Evolutionary conservation across 2,797 vertebrate genomes (phyloP).

Genomic region (Ataeniobius toweri): DNA sequence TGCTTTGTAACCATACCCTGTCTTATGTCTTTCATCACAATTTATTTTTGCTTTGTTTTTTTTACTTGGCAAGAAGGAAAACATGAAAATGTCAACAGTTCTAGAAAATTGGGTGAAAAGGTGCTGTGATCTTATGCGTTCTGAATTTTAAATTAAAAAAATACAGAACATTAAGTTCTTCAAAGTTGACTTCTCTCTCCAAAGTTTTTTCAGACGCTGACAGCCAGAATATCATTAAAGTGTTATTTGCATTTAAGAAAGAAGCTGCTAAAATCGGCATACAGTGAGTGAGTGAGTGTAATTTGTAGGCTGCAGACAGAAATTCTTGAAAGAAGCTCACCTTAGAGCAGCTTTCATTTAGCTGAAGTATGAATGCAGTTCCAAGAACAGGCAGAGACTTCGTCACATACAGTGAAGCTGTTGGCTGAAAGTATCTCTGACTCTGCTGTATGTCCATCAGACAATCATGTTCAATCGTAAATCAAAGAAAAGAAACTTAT

Average conservation of each 20-base stretch:
- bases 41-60: neutral
- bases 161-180: neutral
- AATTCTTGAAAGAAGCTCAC: neutral
- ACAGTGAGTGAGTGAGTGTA: neutral
- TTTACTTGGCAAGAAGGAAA: neutral
- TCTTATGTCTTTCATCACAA: neutral
- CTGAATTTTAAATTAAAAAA: neutral
- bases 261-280: neutral
- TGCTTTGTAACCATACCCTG: neutral
- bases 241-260: constrained; percentile 7
- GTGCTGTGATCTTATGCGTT: neutral
- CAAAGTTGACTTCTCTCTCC: neutral
- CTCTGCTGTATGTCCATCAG: neutral
- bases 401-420: neutral
- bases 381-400: neutral
- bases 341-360: constrained; percentile 3
- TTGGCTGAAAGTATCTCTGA: neutral
- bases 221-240: constrained; percentile 7
- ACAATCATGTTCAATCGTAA: neutral
- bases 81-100: neutral
- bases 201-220: neutral
- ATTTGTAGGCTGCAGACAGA: constrained; percentile 1
- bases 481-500: neutral
- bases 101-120: neutral
- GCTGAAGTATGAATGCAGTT: neutral